Percentiles rank a stretch among this genome's conserved stretches.
Conservation (phyloP, 2,113 vertebrate species). For the Bambusicola thoracicus region DNA sequence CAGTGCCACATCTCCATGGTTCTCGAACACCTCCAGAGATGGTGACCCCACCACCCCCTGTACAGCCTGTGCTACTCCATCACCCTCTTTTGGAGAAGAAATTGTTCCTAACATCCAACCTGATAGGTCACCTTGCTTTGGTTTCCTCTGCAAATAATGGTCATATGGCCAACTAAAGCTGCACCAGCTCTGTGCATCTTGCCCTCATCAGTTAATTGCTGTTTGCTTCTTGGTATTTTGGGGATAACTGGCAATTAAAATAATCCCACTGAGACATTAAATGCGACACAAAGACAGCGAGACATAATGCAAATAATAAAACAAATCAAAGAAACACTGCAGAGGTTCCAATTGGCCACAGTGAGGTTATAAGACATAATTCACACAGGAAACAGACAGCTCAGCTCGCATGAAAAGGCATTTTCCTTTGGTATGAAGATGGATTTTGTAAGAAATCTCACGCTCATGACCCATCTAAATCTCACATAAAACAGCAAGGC, state of each 20-base stretch:
- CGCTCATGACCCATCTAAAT: constrained; percentile 3
- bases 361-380: neutral
- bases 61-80: too few relatives aligned
- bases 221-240: neutral
- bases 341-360: neutral
- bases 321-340: neutral
- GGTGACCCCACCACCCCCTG: too few relatives aligned
- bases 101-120: too few relatives aligned
- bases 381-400: neutral
- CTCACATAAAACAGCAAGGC: neutral
- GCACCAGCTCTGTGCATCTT: neutral
- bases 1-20: too few relatives aligned
- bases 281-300: neutral
- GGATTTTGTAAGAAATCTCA: constrained; percentile 33
- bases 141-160: neutral
- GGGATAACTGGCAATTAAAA: neutral
- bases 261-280: neutral
- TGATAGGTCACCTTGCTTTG: neutral
- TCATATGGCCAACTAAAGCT: neutral
- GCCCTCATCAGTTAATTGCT: neutral
- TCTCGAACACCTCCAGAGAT: too few relatives aligned
- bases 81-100: too few relatives aligned
- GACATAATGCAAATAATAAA: neutral
- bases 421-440: neutral
- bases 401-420: neutral